Evolutionary conservation across 2,113 vertebrate genomes (phyloP).

Genomic region (Cebidichthys violaceus): DNA sequence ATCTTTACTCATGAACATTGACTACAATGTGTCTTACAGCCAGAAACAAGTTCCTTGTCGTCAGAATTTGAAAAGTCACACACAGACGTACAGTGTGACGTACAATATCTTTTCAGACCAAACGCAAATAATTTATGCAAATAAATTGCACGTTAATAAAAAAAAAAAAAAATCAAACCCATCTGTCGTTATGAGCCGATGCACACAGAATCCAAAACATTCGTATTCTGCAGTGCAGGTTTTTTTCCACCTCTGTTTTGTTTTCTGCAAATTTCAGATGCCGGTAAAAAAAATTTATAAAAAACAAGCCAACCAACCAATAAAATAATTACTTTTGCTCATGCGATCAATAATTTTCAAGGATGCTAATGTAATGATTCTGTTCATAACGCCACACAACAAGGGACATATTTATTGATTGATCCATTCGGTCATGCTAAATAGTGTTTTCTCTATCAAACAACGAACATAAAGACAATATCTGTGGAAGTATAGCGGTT

Average conservation of each 20-base stretch:
- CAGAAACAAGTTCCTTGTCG: conserved; percentile 27
- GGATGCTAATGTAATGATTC: neutral
- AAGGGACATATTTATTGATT: neutral
- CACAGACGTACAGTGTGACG: neutral
- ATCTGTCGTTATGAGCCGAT: too few relatives aligned
- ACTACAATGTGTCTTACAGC: conserved; percentile 11
- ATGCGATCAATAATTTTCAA: neutral
- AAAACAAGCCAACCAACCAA: neutral
- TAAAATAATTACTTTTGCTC: neutral
- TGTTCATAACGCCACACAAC: neutral
- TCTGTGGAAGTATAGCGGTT: too few relatives aligned
- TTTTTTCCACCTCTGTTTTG: neutral
- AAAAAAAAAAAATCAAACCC: too few relatives aligned
- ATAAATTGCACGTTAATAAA: too few relatives aligned
- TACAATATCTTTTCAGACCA: neutral
- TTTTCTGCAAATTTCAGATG: neutral
- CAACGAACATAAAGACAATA: neutral
- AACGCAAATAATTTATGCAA: too few relatives aligned
- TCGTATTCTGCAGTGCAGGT: too few relatives aligned
- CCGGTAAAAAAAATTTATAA: neutral
- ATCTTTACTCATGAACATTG: conserved; percentile 46
- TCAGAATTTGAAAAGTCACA: conserved; percentile 22
- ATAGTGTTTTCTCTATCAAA: neutral
- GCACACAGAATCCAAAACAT: neutral
- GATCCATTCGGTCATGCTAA: neutral